These are phyloP conservation scores for Amblyteles armatorius DNA, from an alignment of 2,888 invertebrate genomes.

Conservation along the genomic window DNA sequence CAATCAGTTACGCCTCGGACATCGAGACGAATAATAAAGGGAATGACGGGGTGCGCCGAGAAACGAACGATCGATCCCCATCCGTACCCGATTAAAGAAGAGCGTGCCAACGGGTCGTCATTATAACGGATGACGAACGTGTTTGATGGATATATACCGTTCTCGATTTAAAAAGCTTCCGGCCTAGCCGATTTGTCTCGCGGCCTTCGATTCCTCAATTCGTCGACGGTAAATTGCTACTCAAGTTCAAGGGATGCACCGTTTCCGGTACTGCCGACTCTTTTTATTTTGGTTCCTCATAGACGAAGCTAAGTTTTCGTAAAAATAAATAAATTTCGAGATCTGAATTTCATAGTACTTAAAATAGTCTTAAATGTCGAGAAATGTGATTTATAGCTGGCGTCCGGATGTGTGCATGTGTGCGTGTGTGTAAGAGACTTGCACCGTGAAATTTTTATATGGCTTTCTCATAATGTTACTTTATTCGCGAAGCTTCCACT, in stretches of 20 bases:
- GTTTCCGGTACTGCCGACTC: neutral
- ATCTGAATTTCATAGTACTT: too few relatives aligned
- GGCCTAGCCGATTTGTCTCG: constrained; percentile 1
- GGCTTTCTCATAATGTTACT: too few relatives aligned
- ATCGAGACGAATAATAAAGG: constrained; percentile 75
- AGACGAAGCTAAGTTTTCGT: too few relatives aligned
- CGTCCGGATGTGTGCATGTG: too few relatives aligned
- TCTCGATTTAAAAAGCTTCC: constrained; percentile 2
- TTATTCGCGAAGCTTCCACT: too few relatives aligned
- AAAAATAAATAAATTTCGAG: too few relatives aligned
- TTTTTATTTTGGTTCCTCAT: neutral
- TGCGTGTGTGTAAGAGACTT: too few relatives aligned
- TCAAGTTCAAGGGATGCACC: neutral
- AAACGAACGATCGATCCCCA: constrained; percentile 50
- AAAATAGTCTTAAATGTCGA: too few relatives aligned
- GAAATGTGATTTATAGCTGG: too few relatives aligned
- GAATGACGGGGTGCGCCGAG: constrained; percentile 73
- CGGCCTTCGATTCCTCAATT: neutral
- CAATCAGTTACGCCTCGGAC: constrained; percentile 81
- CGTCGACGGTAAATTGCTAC: neutral
- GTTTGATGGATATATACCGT: neutral
- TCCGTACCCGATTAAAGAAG: constrained; percentile 51
- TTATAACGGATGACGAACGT: constrained; percentile 31
- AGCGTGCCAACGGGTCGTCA: constrained; percentile 48
- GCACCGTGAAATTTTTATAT: too few relatives aligned